Conservation (phyloP, 2,113 vertebrate species). For the Brachyhypopomus gauderio region DNA sequence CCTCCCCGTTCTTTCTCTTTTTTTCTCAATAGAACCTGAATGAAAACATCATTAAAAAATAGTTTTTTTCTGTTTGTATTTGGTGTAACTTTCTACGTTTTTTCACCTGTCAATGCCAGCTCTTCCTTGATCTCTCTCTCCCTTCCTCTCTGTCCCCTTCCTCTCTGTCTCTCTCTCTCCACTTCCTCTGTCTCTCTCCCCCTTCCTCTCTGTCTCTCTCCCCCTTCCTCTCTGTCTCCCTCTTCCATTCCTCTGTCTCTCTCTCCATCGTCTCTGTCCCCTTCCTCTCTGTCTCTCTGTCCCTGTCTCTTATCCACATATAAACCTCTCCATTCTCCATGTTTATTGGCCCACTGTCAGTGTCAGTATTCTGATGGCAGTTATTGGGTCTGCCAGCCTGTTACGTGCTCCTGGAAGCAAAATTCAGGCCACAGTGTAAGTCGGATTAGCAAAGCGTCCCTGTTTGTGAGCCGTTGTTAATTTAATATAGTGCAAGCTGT, state of each 20-base stretch:
- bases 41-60: not conserved
- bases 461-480: not conserved
- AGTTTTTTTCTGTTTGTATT: not conserved
- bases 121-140: slow-evolving; percentile 29
- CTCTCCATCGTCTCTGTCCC: not conserved
- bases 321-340: slow-evolving; percentile 18
- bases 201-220: slow-evolving; percentile 27
- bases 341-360: slow-evolving; percentile 67
- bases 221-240: too few relatives aligned
- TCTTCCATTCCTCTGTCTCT: not conserved
- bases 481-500: not conserved
- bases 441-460: slow-evolving; percentile 12
- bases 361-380: slow-evolving; percentile 89
- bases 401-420: slow-evolving; percentile 69
- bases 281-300: not conserved
- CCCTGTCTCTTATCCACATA: not conserved
- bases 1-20: not conserved
- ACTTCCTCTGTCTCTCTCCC: slow-evolving; percentile 2
- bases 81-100: not conserved
- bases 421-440: slow-evolving; percentile 33
- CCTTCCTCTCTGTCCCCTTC: slow-evolving; percentile 4
- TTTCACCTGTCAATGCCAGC: slow-evolving; percentile 2
- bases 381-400: slow-evolving; percentile 36
- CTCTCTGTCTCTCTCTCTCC: not conserved
- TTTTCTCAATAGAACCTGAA: not conserved